These are phyloP conservation scores for Pissodes strobi DNA, from an alignment of 1,140 invertebrate genomes.

Conservation along the genomic window DNA sequence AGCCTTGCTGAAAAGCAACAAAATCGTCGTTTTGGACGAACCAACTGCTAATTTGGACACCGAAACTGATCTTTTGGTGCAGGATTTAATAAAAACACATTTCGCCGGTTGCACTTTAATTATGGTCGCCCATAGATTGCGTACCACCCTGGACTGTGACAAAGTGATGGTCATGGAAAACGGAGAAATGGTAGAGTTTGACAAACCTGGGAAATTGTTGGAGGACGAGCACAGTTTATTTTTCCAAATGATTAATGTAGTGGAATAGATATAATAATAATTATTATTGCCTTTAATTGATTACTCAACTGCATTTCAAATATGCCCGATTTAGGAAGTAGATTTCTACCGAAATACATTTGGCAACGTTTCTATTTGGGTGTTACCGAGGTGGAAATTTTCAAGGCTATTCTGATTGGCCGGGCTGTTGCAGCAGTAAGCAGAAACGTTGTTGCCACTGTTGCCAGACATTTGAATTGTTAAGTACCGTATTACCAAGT, in stretches of 20 bases:
- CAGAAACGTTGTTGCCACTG: no score
- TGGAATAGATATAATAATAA: no score
- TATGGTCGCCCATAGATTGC: conserved; percentile 80
- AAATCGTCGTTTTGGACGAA: conserved; percentile 79
- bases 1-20: conserved; percentile 73
- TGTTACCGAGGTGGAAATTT: no score
- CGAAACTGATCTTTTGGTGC: conserved; percentile 70
- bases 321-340: no score
- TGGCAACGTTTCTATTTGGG: no score
- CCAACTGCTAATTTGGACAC: conserved; percentile 72
- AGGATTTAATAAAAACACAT: conserved; percentile 68
- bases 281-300: no score
- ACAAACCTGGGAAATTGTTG: conserved; percentile 69
- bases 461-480: no score
- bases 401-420: no score
- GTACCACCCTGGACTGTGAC: conserved; percentile 81
- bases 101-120: conserved; percentile 76
- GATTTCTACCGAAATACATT: no score
- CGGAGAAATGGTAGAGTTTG: conserved; percentile 70
- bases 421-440: no score
- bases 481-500: no score
- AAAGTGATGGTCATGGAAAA: conserved; percentile 74
- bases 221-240: conserved; percentile 67
- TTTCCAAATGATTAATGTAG: conserved; percentile 61
- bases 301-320: no score